Conservation (phyloP, 2,797 vertebrate genomes). For the Meriones psammophilus region DNA sequence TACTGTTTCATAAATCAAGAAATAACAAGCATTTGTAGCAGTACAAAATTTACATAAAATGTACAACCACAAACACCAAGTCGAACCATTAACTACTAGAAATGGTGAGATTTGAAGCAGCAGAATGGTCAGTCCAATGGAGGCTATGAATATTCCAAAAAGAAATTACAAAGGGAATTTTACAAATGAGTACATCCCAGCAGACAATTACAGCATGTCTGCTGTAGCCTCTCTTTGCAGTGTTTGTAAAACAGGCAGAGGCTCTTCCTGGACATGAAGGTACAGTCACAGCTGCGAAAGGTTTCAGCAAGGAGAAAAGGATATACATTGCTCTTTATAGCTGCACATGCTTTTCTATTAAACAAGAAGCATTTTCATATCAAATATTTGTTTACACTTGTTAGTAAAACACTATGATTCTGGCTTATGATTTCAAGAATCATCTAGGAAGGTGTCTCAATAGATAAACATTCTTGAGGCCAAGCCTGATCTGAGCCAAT, state of each 20-base stretch:
- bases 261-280: neutral
- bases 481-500: neutral
- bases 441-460: neutral
- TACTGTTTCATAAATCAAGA: neutral
- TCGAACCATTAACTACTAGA: neutral
- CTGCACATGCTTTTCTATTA: neutral
- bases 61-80: neutral
- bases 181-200: neutral
- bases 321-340: neutral
- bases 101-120: neutral
- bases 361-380: neutral
- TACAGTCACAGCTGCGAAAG: neutral
- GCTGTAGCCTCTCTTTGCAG: neutral
- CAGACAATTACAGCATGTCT: neutral
- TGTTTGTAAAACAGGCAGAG: neutral
- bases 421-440: neutral
- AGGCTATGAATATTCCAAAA: conserved; percentile 6
- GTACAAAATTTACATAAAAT: neutral
- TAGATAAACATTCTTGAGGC: neutral
- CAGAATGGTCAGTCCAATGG: neutral
- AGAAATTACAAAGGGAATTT: conserved; percentile 20
- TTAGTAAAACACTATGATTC: neutral
- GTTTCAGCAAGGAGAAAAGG: neutral
- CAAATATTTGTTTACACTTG: neutral
- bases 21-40: neutral